Percentiles rank a stretch among this genome's conserved stretches.
phyloP scores from a whole-genome alignment of 1,140 invertebrate species.

The Zaprionus ornatus region DNA sequence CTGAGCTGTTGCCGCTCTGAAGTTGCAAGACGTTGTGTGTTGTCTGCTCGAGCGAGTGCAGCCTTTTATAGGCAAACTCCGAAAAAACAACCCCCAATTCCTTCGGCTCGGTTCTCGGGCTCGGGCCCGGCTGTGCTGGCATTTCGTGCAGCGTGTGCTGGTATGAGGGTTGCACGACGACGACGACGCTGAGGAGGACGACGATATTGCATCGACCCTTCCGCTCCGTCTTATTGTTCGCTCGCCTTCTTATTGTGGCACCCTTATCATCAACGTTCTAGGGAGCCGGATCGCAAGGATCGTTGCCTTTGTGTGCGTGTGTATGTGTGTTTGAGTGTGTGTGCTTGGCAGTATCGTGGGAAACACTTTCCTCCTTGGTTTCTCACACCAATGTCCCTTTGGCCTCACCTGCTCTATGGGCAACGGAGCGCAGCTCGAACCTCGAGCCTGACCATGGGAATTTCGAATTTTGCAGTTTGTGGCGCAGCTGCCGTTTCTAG shows the following conservation, averaged over 20 bases:
- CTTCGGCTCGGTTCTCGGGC: conserved; percentile 7
- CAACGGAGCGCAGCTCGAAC: conserved; percentile 48
- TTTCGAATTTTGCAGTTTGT: conserved; percentile 57
- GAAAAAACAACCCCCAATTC: conserved; percentile 64
- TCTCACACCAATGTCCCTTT: conserved; percentile 75
- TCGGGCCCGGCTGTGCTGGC: conserved; percentile 49
- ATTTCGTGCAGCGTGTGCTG: conserved; percentile 63
- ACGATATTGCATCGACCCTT: conserved; percentile 54
- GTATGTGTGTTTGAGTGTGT: conserved; percentile 34
- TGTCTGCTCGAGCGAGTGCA: background rate
- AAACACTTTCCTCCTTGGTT: conserved; percentile 81
- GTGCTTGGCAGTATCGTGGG: conserved; percentile 66
- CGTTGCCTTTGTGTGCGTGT: conserved; percentile 37
- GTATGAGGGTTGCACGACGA: conserved; percentile 65
- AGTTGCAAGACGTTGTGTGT: conserved; percentile 69
- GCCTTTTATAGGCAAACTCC: conserved; percentile 60
- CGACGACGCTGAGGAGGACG: conserved; percentile 6
- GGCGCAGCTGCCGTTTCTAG: conserved; percentile 74
- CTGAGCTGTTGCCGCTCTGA: conserved; percentile 71
- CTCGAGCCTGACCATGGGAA: conserved; percentile 53
- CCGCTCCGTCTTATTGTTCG: conserved; percentile 77
- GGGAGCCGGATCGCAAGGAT: conserved; percentile 72
- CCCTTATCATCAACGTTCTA: conserved; percentile 64
- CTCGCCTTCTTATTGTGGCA: conserved; percentile 72
- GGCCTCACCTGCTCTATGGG: conserved; percentile 83